Evolutionary conservation across 2,113 vertebrate species (phyloP).

Genomic region (Indri indri): DNA sequence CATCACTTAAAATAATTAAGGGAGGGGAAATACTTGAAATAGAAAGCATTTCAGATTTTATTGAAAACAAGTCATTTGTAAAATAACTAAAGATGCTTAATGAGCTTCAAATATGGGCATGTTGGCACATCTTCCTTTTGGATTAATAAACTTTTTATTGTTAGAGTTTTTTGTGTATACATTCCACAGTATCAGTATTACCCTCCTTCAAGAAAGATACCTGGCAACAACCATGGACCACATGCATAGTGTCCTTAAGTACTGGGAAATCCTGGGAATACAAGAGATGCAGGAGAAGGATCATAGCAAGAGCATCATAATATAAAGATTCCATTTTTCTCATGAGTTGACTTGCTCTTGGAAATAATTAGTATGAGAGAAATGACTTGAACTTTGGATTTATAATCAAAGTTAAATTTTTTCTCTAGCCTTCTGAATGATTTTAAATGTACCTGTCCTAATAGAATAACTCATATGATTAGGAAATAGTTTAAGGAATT

Average conservation of each 20-base stretch:
- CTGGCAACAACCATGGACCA: not conserved
- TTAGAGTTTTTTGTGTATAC: not conserved
- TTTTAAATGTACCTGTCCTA: not conserved
- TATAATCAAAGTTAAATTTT: constrained; percentile 4
- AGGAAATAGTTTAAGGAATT: constrained; percentile 9
- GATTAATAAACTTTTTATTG: constrained; percentile 46
- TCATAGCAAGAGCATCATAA: not conserved
- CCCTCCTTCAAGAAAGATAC: not conserved
- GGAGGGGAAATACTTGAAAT: constrained; percentile 2
- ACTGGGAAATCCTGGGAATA: not conserved
- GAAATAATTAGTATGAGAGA: not conserved
- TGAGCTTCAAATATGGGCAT: constrained; percentile 12
- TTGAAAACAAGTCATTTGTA: constrained; percentile 35
- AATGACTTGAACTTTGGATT: not conserved
- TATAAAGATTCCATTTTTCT: not conserved
- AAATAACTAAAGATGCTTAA: constrained; percentile 50
- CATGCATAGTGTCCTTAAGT: not conserved
- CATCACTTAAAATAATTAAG: constrained; percentile 43
- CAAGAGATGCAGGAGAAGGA: not conserved
- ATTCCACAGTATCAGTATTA: not conserved
- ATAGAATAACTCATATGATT: not conserved
- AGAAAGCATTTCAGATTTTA: constrained; percentile 59
- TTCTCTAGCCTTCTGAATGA: not conserved
- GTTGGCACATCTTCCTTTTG: constrained; percentile 14
- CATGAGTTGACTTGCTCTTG: not conserved